These are phyloP conservation scores for Bungarus multicinctus DNA, from an alignment of 2,113 vertebrate genomes.

Conservation along the genomic window DNA sequence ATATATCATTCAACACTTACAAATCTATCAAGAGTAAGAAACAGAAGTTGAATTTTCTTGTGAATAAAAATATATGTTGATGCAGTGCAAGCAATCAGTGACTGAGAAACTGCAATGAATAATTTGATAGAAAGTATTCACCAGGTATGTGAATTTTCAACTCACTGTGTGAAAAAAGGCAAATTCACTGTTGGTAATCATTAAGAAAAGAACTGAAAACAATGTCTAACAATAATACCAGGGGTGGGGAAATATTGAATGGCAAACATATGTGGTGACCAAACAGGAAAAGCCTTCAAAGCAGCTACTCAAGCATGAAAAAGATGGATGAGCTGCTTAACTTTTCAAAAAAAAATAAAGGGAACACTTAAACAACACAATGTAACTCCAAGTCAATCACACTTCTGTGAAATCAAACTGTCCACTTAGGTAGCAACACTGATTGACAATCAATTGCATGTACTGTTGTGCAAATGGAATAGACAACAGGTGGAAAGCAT, in stretches of 20 bases:
- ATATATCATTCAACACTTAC: neutral
- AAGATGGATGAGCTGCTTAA: neutral
- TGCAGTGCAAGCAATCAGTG: neutral
- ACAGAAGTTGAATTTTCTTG: neutral
- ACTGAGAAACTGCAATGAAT: neutral
- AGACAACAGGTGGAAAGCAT: too few species aligned
- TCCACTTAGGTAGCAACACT: too few species aligned
- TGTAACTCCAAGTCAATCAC: too few species aligned
- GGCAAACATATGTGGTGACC: neutral
- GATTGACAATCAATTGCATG: too few species aligned
- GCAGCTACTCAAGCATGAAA: neutral
- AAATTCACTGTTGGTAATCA: neutral
- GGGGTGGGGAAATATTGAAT: neutral
- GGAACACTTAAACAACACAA: too few species aligned
- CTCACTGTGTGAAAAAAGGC: neutral
- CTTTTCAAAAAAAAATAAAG: neutral
- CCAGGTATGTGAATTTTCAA: neutral
- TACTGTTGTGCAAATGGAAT: too few species aligned
- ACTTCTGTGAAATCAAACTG: too few species aligned
- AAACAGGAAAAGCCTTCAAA: neutral
- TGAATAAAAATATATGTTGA: neutral
- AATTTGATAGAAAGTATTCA: neutral
- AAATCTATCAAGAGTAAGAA: neutral
- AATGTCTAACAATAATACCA: neutral
- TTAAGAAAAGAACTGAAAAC: neutral